Conservation (phyloP, 2,113 vertebrate genomes). For the Hyla sarda region DNA sequence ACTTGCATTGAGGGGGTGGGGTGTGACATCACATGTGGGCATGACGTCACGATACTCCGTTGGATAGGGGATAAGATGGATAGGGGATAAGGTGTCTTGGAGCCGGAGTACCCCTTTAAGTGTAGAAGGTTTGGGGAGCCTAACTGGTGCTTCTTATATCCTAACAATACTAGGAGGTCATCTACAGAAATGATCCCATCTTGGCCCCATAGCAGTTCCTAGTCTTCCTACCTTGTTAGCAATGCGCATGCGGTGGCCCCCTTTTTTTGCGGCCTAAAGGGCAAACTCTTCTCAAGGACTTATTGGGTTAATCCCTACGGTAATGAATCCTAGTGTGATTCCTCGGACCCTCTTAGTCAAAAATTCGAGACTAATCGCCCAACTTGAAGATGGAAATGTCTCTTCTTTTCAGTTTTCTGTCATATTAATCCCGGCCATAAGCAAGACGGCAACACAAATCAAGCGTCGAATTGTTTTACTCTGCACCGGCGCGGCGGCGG, state of each 20-base stretch:
- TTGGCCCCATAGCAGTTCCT: not conserved
- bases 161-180: too few relatives aligned
- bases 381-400: not conserved
- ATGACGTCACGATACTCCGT: too few relatives aligned
- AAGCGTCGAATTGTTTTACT: constrained; percentile 15
- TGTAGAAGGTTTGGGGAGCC: too few relatives aligned
- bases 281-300: not conserved
- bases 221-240: not conserved
- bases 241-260: not conserved
- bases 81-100: too few relatives aligned
- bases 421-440: not conserved
- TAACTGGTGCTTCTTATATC: too few relatives aligned
- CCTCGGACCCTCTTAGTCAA: too few relatives aligned
- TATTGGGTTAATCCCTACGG: not conserved
- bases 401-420: not conserved
- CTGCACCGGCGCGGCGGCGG: not conserved
- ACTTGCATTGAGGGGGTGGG: too few relatives aligned
- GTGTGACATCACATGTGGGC: too few relatives aligned
- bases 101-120: too few relatives aligned
- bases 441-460: not conserved
- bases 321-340: too few relatives aligned
- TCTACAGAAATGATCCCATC: too few relatives aligned
- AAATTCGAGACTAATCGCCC: not conserved
- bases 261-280: not conserved
- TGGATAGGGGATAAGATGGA: too few relatives aligned